A percentile compares a stretch with the other conserved stretches of the same genome.
Conservation (phyloP, 1,140 invertebrate species). For the Drosophila nannoptera region DNA sequence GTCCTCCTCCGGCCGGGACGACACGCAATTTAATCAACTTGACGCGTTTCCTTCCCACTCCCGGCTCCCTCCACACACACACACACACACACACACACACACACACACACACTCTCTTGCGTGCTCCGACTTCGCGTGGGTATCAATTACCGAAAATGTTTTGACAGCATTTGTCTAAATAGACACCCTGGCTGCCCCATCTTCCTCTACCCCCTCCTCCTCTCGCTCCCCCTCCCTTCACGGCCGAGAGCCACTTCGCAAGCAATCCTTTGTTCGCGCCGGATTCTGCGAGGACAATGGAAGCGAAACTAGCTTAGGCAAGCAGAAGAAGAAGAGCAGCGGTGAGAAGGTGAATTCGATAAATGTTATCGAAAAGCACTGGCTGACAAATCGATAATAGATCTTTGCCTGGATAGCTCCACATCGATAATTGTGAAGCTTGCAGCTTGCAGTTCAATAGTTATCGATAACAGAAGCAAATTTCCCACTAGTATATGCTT, state of each 20-base stretch:
- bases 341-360: too few relatives aligned
- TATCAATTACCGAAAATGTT: conserved; percentile 78
- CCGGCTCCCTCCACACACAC: background rate
- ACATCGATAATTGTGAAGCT: too few relatives aligned
- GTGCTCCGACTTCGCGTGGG: conserved; percentile 9
- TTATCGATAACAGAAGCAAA: too few relatives aligned
- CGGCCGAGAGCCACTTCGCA: background rate
- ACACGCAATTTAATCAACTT: conserved; percentile 74
- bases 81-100: background rate
- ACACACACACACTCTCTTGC: background rate
- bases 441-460: too few relatives aligned
- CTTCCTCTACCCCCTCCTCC: background rate
- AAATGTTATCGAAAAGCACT: too few relatives aligned
- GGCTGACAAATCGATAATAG: too few relatives aligned
- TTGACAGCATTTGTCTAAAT: conserved; percentile 78
- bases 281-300: too few relatives aligned
- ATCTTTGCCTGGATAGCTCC: too few relatives aligned
- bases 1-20: conserved; percentile 34
- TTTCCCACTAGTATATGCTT: too few relatives aligned
- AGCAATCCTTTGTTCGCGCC: background rate
- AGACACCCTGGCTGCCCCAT: conserved; percentile 27
- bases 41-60: conserved; percentile 49
- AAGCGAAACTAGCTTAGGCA: too few relatives aligned
- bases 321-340: too few relatives aligned
- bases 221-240: background rate